A percentile compares a stretch with the other conserved stretches of the same genome.
Conservation (phyloP, 2,888 invertebrate genomes). For the Morpho deidamia region DNA sequence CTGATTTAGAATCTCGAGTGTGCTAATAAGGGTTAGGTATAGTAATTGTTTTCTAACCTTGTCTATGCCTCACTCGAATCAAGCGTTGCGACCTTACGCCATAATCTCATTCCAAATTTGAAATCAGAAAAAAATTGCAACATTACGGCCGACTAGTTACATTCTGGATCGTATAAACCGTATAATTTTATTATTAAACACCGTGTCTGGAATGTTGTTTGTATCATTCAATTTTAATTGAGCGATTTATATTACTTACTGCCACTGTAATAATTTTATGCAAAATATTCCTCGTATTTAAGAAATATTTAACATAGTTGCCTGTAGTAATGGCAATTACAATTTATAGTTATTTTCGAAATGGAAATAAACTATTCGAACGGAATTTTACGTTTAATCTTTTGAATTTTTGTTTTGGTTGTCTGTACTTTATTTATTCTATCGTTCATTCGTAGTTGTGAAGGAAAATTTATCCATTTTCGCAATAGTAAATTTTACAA, state of each 20-base stretch:
- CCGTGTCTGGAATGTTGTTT: slow-evolving; percentile 20
- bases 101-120: not conserved
- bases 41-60: no score
- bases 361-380: not conserved
- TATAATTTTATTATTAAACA: slow-evolving; percentile 8
- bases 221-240: slow-evolving; percentile 16
- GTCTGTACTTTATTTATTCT: no score
- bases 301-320: slow-evolving; percentile 3
- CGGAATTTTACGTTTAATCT: not conserved
- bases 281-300: slow-evolving; percentile 3
- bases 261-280: slow-evolving; percentile 12
- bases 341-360: not conserved
- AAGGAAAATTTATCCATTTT: no score
- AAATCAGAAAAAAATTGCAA: not conserved
- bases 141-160: not conserved
- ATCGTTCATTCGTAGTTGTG: no score
- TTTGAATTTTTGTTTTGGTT: no score
- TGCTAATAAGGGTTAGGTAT: no score
- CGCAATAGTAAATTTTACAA: no score
- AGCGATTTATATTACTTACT: slow-evolving; percentile 15
- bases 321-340: not conserved
- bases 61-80: no score
- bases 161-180: not conserved
- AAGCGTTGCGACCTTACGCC: no score
- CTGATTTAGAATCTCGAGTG: no score